A percentile compares a stretch with the other conserved stretches of the same genome.
Evolutionary conservation across 2,797 vertebrate species (phyloP).

Genomic region (Acomys russatus): DNA sequence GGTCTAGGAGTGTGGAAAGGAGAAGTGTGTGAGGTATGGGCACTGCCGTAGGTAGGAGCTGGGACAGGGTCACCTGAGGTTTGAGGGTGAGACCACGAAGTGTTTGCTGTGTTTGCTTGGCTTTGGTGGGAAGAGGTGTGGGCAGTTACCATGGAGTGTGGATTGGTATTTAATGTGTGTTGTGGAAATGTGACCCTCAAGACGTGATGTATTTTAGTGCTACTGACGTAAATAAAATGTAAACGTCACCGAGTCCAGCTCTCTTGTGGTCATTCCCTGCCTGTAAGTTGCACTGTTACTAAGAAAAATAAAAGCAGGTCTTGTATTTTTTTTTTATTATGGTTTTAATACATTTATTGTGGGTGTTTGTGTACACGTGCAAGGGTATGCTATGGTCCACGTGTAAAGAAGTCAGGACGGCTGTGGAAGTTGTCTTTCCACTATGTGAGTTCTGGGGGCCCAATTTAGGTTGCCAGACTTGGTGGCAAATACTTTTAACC

Average conservation of each 20-base stretch:
- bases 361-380: neutral
- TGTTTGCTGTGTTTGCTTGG: conserved; percentile 54
- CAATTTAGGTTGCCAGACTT: neutral
- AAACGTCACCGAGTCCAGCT: conserved; percentile 60
- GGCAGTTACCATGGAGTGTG: neutral
- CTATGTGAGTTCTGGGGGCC: neutral
- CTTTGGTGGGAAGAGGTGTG: neutral
- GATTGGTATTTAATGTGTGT: conserved; percentile 69
- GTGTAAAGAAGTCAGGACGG: neutral
- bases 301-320: conserved; percentile 85
- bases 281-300: conserved; percentile 81
- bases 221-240: conserved; percentile 71
- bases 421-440: neutral
- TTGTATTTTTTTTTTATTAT: neutral
- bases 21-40: conserved; percentile 54
- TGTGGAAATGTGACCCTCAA: conserved; percentile 77
- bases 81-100: neutral
- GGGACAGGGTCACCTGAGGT: conserved; percentile 60
- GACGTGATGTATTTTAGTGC: conserved; percentile 39
- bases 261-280: conserved; percentile 77
- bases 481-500: neutral
- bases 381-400: neutral
- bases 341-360: neutral
- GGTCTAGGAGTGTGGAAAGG: conserved; percentile 74
- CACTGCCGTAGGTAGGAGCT: conserved; percentile 10